Percentiles rank a stretch among this genome's conserved stretches.
These are phyloP conservation scores for Esox masquinongy DNA, from an alignment of 2,797 vertebrate genomes.

Conservation along the genomic window DNA sequence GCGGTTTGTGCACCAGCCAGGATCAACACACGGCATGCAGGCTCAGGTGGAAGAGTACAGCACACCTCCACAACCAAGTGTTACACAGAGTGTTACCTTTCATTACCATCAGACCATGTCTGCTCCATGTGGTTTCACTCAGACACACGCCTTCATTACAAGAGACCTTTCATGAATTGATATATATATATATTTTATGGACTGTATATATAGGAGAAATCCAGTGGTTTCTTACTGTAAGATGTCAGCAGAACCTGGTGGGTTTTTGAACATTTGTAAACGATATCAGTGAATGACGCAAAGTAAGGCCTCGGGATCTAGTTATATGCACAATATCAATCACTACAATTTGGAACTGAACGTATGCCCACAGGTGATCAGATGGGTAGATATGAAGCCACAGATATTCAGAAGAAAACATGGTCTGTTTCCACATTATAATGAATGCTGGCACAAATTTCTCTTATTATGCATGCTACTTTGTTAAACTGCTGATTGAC, in stretches of 20 bases:
- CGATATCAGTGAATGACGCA: slow-evolving; percentile 5
- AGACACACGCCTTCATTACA: slow-evolving; percentile 21
- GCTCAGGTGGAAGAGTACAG: slow-evolving; percentile 23
- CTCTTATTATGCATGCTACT: too few species aligned
- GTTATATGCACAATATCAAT: background rate
- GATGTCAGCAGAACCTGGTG: slow-evolving; percentile 25
- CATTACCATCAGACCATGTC: slow-evolving; percentile 34
- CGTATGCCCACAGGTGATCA: slow-evolving; percentile 39
- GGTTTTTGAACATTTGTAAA: slow-evolving; percentile 14
- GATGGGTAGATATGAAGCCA: background rate
- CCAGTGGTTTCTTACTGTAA: slow-evolving; percentile 12
- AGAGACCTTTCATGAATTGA: slow-evolving; percentile 37
- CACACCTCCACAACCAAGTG: slow-evolving; percentile 39
- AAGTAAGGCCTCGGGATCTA: background rate
- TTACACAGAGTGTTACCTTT: slow-evolving; percentile 40
- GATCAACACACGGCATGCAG: slow-evolving; percentile 30
- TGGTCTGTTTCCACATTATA: background rate
- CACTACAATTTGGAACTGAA: background rate
- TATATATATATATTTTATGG: slow-evolving; percentile 38
- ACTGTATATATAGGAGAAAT: slow-evolving; percentile 4
- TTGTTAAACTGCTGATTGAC: background rate
- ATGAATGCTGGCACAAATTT: background rate
- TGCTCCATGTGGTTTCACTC: slow-evolving; percentile 40
- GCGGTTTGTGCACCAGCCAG: slow-evolving; percentile 33
- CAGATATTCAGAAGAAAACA: background rate